Percentiles rank a stretch among this genome's conserved stretches.
phyloP scores from a whole-genome alignment of 2,113 vertebrate genomes.

The Smithornis capensis region DNA sequence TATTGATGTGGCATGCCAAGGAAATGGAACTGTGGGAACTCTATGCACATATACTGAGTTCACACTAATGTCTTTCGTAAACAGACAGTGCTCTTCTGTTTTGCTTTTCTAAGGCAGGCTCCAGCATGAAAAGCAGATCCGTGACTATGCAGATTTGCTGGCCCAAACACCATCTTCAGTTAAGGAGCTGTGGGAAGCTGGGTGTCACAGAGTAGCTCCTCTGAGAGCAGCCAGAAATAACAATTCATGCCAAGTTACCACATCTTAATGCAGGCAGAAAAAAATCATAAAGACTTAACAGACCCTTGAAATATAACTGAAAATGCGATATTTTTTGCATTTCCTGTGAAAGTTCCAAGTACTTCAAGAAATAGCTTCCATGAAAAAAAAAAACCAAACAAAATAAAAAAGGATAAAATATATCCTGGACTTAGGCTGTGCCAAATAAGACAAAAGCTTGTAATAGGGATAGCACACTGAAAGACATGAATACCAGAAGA shows the following conservation, averaged over 20 bases:
- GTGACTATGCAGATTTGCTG: slow-evolving; percentile 53
- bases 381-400: background rate
- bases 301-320: background rate
- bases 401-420: background rate
- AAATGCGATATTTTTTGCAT: background rate
- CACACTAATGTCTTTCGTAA: background rate
- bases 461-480: background rate
- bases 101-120: slow-evolving; percentile 7
- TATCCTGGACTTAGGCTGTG: background rate
- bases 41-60: background rate
- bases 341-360: background rate
- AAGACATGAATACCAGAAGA: background rate
- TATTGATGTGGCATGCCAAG: background rate
- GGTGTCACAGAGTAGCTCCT: slow-evolving; percentile 12
- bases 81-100: slow-evolving; percentile 34
- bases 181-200: slow-evolving; percentile 26
- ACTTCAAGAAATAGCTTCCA: slow-evolving; percentile 1
- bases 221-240: background rate
- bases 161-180: background rate
- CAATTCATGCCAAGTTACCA: slow-evolving; percentile 22
- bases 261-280: background rate
- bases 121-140: slow-evolving; percentile 34
- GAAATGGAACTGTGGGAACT: slow-evolving; percentile 10
- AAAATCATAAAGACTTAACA: slow-evolving; percentile 30
- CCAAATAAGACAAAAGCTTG: background rate